Conservation (phyloP, 2,797 vertebrate genomes). For the Spea hammondii region DNA sequence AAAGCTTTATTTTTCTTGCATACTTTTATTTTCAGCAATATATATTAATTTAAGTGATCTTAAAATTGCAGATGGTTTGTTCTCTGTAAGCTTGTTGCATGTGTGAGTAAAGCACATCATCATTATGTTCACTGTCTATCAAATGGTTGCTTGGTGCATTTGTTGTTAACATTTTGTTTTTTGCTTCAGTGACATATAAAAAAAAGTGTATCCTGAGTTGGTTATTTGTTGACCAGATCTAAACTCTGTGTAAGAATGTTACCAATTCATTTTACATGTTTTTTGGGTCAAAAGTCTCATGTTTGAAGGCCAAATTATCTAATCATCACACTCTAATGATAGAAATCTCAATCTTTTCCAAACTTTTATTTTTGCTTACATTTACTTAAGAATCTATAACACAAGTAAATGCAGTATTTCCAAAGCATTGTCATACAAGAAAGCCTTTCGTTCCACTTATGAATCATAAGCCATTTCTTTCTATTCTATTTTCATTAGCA, state of each 20-base stretch:
- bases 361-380: constrained; percentile 2
- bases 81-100: too few relatives aligned
- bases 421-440: not conserved
- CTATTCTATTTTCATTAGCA: not conserved
- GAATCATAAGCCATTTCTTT: not conserved
- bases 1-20: not conserved
- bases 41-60: too few relatives aligned
- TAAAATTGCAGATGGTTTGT: too few relatives aligned
- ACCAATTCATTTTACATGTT: not conserved
- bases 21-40: not conserved
- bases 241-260: not conserved
- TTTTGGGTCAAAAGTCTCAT: not conserved
- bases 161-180: not conserved
- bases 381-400: not conserved
- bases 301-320: not conserved
- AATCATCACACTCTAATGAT: not conserved
- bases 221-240: not conserved
- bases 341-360: not conserved
- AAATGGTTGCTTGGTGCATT: not conserved
- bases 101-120: too few relatives aligned
- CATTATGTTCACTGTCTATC: not conserved
- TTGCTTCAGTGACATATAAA: not conserved
- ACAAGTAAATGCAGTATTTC: constrained; percentile 2
- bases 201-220: not conserved
- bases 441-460: not conserved